These are phyloP conservation scores for Apaloderma vittatum DNA, from an alignment of 2,113 vertebrate species.

Conservation along the genomic window DNA sequence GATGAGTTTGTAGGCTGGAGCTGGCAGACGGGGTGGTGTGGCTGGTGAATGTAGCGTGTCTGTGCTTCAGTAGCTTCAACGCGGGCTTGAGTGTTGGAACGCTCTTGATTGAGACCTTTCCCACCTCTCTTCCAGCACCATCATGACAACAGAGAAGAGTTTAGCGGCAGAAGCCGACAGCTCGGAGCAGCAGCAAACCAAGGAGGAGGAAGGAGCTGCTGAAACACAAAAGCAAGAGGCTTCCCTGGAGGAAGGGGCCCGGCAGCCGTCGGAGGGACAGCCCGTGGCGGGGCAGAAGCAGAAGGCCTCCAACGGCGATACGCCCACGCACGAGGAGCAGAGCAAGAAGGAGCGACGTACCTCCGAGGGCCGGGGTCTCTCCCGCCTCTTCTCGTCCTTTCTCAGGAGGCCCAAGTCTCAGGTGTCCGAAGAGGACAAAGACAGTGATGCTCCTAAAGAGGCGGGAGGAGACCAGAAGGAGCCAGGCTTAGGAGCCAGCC, in stretches of 20 bases:
- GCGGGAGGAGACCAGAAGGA: slow-evolving; percentile 72
- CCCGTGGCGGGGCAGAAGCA: slow-evolving; percentile 62
- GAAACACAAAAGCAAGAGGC: slow-evolving; percentile 68
- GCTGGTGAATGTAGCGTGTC: not conserved
- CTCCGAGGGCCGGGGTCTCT: slow-evolving; percentile 87
- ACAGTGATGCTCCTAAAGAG: slow-evolving; percentile 72
- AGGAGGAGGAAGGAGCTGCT: slow-evolving; percentile 77
- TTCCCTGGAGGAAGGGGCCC: slow-evolving; percentile 48
- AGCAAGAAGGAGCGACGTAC: slow-evolving; percentile 80
- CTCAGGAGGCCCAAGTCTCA: slow-evolving; percentile 92
- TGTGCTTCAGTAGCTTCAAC: not conserved
- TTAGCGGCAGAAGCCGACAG: slow-evolving; percentile 75
- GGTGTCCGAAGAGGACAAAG: slow-evolving; percentile 85
- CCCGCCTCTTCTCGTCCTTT: slow-evolving; percentile 93
- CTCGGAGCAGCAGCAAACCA: slow-evolving; percentile 73
- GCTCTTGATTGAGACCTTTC: not conserved
- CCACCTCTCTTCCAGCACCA: slow-evolving; percentile 73
- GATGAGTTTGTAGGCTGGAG: not conserved
- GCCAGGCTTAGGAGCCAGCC: slow-evolving; percentile 64
- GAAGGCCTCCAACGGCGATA: slow-evolving; percentile 75
- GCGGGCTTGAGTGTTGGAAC: not conserved
- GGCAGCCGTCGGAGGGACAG: slow-evolving; percentile 27
- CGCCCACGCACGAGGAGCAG: slow-evolving; percentile 80
- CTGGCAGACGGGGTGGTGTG: not conserved
- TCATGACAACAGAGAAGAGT: slow-evolving; percentile 97